Evolutionary conservation across 2,797 vertebrate genomes (phyloP), one percentile per base, ranked within the genome.

Genomic region (Notolabrus celidotus): DNA sequence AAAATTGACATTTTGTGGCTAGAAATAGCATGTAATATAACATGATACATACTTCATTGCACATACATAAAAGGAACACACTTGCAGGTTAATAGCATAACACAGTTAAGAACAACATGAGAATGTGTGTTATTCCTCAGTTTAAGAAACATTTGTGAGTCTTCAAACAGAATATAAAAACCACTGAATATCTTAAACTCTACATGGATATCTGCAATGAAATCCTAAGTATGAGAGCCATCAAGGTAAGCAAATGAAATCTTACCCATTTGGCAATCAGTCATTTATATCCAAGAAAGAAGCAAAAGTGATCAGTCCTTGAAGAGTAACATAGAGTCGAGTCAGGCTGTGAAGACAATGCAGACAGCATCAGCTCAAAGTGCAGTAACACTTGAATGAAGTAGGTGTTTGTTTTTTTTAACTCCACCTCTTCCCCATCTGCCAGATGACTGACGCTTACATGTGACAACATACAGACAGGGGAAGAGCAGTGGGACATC

Each of bases 221-320:
- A 60, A 29, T 16, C 12, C 8, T 1, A 19, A 43, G 19, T 12
- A 8, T 29, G n/a, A 65, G 0, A 47, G 29, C 2, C 1, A 14
- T 0, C 2, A 33, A 43, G 12, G 27, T 33, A 20, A 55, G 45
- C 14, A 63, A 14, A 47, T 2, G 16, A 31, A 10, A 12, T 23
- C 86, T 87, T 77, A 92, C 90, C 90, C 89, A 92, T 92, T 78
- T 86, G 60, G 56, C 20, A 73, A 82, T 87, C 82, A 63, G 82
- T 90, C 89, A 89, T 91, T 86, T 87, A 87, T 71, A 59, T 83
- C 77, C 80, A 62, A 64, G 27, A 2, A 46, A 0, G 33, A 43
- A 22, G 1, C 14, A 14, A 10, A 0, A 2, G 65, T 4, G 5
- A 16, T 6, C n/a, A 10, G 15, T 0, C n/a, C 11, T 19, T 39